Percentiles rank a stretch among this genome's conserved stretches.
Conservation (phyloP, 1,140 invertebrate genomes). For the Luehdorfia chinensis region DNA sequence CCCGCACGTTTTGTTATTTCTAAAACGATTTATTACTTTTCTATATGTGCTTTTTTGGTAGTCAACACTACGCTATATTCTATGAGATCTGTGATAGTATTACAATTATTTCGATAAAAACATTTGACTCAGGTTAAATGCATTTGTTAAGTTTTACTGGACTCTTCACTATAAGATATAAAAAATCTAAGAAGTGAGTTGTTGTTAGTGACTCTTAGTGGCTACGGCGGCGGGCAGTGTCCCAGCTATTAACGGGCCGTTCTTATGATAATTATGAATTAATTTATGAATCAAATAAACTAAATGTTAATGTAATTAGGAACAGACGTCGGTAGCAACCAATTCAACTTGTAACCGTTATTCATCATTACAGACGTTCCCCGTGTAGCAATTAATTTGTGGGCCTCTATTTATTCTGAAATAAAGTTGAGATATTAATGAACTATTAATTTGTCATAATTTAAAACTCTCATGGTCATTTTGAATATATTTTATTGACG, state of each 20-base stretch:
- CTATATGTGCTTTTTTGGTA: not conserved
- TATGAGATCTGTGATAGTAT: too few species aligned
- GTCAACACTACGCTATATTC: not conserved
- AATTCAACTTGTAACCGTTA: not conserved
- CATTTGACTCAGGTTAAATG: too few species aligned
- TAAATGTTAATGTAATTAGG: too few species aligned
- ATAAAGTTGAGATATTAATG: constrained; percentile 1
- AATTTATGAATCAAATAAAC: not conserved
- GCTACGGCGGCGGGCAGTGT: too few species aligned
- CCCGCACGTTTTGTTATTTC: constrained; percentile 25
- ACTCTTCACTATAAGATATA: too few species aligned
- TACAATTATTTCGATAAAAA: too few species aligned
- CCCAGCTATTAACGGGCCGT: too few species aligned
- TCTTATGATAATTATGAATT: too few species aligned
- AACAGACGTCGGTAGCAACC: not conserved
- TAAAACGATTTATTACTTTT: constrained; percentile 12
- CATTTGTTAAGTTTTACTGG: too few species aligned
- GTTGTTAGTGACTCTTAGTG: too few species aligned
- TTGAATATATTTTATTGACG: not conserved
- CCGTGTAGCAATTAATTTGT: not conserved
- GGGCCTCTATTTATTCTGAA: constrained; percentile 1
- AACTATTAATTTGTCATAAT: constrained; percentile 5
- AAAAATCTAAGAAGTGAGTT: too few species aligned
- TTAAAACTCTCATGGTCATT: not conserved
- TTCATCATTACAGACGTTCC: not conserved